phyloP scores from a whole-genome alignment of 2,888 invertebrate genomes.

The Iphiclides podalirius region DNA sequence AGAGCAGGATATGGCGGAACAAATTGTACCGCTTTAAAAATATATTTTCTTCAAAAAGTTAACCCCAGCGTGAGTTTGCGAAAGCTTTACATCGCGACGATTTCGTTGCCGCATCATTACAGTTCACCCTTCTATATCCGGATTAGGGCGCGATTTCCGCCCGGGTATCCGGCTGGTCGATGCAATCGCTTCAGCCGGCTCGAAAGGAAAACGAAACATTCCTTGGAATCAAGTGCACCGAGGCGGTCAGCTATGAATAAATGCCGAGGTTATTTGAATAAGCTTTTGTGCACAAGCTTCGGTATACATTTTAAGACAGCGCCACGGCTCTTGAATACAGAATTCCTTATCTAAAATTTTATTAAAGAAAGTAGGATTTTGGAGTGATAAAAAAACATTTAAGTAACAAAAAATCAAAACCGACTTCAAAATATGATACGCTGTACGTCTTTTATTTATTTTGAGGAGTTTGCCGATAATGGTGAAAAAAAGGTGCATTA shows the following conservation, averaged over 20 bases:
- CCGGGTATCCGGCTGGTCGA: constrained; percentile 23
- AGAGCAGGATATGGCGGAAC: neutral
- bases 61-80: neutral
- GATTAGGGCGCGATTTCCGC: constrained; percentile 37
- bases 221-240: constrained; percentile 36
- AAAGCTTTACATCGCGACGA: constrained; percentile 16
- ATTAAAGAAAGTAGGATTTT: too few species aligned
- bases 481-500: neutral
- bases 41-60: neutral
- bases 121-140: constrained; percentile 47
- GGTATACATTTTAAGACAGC: constrained; percentile 26
- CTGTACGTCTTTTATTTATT: too few species aligned
- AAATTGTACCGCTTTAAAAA: neutral
- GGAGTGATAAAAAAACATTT: too few species aligned
- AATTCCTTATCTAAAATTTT: neutral
- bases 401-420: too few species aligned
- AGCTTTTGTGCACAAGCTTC: constrained; percentile 26
- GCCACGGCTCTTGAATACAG: constrained; percentile 8
- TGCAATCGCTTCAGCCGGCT: constrained; percentile 35
- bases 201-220: constrained; percentile 41
- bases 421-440: too few species aligned
- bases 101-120: constrained; percentile 26
- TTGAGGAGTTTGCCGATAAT: too few species aligned
- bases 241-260: constrained; percentile 32
- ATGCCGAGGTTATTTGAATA: constrained; percentile 28